Evolutionary conservation across 2,113 vertebrate species (phyloP).

Genomic region (Ptilorrhoa leucosticta): DNA sequence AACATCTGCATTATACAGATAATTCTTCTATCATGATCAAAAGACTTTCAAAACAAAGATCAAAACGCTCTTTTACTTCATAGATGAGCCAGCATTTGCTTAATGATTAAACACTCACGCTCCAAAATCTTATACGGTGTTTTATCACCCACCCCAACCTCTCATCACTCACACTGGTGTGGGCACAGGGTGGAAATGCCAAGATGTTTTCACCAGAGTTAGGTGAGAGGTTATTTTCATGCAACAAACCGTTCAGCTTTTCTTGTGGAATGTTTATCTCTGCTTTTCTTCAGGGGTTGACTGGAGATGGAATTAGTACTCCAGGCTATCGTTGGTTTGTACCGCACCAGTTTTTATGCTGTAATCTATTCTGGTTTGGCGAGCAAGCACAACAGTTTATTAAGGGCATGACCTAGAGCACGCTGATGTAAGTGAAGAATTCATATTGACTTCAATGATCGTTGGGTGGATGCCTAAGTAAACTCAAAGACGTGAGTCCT

Average conservation of each 20-base stretch:
- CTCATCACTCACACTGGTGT: neutral
- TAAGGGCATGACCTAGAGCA: conserved; percentile 13
- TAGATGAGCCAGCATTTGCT: neutral
- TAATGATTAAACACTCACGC: neutral
- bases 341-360: neutral
- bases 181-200: neutral
- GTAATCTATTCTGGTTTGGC: neutral
- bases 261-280: neutral
- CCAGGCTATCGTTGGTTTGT: neutral
- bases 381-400: neutral
- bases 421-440: conserved; percentile 30
- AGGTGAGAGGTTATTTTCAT: neutral
- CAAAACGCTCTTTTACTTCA: neutral
- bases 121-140: fast-evolving
- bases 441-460: conserved; percentile 16
- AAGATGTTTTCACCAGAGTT: fast-evolving
- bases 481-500: neutral
- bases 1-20: neutral
- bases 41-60: neutral
- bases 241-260: neutral
- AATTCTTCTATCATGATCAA: neutral
- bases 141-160: neutral
- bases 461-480: conserved; percentile 40
- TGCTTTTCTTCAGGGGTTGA: neutral
- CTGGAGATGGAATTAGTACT: neutral